Evolutionary conservation across 2,113 vertebrate species (phyloP).

Genomic region (Riparia riparia): DNA sequence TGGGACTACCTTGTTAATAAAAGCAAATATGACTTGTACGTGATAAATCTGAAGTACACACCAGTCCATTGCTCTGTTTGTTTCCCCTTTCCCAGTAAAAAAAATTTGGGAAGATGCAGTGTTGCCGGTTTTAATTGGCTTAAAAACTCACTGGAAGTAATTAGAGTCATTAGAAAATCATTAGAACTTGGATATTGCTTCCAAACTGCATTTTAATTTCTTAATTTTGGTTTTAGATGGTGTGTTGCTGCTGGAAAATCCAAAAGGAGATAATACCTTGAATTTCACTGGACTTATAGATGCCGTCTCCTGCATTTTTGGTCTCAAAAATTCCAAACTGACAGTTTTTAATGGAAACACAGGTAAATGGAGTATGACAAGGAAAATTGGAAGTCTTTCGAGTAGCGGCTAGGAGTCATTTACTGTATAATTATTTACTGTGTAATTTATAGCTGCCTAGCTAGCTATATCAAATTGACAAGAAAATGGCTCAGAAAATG

Average conservation of each 20-base stretch:
- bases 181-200: not conserved
- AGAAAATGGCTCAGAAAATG: not conserved
- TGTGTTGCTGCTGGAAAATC: constrained; percentile 92
- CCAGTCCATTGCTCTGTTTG: not conserved
- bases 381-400: not conserved
- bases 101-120: not conserved
- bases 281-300: constrained; percentile 81
- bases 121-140: not conserved
- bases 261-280: constrained; percentile 87
- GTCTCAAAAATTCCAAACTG: constrained; percentile 76
- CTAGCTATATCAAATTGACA: not conserved
- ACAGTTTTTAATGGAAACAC: constrained; percentile 80
- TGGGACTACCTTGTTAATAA: not conserved
- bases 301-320: constrained; percentile 86
- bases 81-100: not conserved
- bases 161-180: not conserved
- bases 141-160: not conserved
- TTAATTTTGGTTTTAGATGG: constrained; percentile 80
- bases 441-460: not conserved
- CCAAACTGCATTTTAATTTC: not conserved
- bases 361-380: constrained; percentile 76
- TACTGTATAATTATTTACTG: not conserved
- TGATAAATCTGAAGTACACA: not conserved
- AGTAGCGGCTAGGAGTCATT: not conserved
- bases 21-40: not conserved